Conservation (phyloP, 2,888 invertebrate genomes). For the Fragum sueziense region DNA sequence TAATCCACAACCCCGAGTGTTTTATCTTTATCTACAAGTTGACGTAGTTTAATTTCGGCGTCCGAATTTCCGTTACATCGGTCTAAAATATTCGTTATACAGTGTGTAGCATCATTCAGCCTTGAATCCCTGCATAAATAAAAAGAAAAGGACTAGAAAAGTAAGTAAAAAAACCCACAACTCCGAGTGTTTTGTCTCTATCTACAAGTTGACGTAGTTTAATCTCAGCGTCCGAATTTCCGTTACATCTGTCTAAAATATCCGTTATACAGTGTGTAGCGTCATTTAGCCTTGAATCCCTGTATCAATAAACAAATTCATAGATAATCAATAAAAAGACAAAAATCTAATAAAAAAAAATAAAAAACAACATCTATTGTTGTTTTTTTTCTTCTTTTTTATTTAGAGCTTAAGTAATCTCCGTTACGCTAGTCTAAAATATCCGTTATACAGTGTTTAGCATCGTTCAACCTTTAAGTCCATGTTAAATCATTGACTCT, state of each 20-base stretch:
- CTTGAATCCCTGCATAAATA: slow-evolving; percentile 57
- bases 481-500: no score
- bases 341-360: no score
- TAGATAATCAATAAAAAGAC: no score
- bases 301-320: no score
- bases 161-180: slow-evolving; percentile 61
- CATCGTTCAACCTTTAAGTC: slow-evolving; percentile 48
- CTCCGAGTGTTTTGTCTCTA: slow-evolving; percentile 54
- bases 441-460: slow-evolving; percentile 58
- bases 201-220: slow-evolving; percentile 60
- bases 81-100: slow-evolving; percentile 62
- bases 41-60: slow-evolving; percentile 59
- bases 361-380: slow-evolving; percentile 58
- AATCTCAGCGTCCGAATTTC: slow-evolving; percentile 62
- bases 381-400: slow-evolving; percentile 53
- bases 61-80: slow-evolving; percentile 62
- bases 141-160: no score
- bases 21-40: slow-evolving; percentile 60
- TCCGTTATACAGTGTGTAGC: slow-evolving; percentile 60
- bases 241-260: slow-evolving; percentile 61
- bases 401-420: slow-evolving; percentile 60
- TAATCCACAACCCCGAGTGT: slow-evolving; percentile 55
- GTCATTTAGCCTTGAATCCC: slow-evolving; percentile 50
- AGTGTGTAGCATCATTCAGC: slow-evolving; percentile 49
- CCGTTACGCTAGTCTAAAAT: slow-evolving; percentile 62